Conservation (phyloP, 2,888 invertebrate species). For the Acanthopleura granulata region DNA sequence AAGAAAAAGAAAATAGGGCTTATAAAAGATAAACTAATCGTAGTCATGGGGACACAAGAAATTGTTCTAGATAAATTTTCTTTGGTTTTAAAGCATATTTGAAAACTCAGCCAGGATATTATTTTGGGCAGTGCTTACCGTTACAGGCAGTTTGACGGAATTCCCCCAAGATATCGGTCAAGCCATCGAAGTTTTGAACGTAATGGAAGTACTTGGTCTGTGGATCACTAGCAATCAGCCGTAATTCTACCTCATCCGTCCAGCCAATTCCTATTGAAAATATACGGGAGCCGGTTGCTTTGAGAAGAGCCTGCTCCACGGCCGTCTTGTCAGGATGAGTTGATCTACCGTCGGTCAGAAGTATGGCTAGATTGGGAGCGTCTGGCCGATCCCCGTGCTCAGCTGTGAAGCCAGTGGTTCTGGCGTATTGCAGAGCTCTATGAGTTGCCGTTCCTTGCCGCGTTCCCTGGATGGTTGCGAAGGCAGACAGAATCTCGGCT, state of each 20-base stretch:
- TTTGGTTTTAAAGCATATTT: no score
- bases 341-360: constrained; percentile 9
- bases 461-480: neutral
- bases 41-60: no score
- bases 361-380: neutral
- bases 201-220: neutral
- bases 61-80: no score
- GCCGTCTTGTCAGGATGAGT: constrained; percentile 11
- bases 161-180: neutral
- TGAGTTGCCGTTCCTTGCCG: neutral
- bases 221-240: neutral
- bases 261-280: constrained; percentile 4
- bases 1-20: no score
- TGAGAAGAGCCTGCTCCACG: constrained; percentile 10
- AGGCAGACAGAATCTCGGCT: neutral
- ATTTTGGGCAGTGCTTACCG: neutral
- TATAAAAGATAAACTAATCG: no score
- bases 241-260: neutral
- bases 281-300: neutral
- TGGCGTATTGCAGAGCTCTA: neutral
- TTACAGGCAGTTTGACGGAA: constrained; percentile 6
- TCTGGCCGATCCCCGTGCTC: neutral
- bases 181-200: neutral
- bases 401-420: neutral
- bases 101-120: no score